Evolutionary conservation across 2,888 invertebrate genomes (phyloP).

Genomic region (Trisateles emortualis): DNA sequence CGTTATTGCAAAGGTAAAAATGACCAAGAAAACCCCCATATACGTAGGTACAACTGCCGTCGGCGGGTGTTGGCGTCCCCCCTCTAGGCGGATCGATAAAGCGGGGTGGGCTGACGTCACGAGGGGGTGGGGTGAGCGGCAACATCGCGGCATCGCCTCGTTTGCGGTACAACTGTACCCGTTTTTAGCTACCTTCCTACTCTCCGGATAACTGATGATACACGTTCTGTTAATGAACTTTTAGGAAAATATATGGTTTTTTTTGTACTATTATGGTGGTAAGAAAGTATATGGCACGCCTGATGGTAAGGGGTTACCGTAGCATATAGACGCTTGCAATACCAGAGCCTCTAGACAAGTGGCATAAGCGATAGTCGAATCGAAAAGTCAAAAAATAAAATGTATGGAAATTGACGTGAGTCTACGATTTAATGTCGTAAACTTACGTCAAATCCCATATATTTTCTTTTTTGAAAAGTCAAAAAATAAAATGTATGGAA

Average conservation of each 20-base stretch:
- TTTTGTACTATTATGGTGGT: conserved; percentile 7
- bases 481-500: no score
- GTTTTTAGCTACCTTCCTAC: conserved; percentile 25
- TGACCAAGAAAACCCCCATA: conserved; percentile 63
- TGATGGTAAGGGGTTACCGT: no score
- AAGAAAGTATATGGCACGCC: no score
- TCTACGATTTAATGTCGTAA: no score
- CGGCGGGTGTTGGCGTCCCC: conserved; percentile 45
- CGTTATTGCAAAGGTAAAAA: conserved; percentile 54
- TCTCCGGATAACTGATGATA: conserved; percentile 29
- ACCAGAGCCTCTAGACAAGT: no score
- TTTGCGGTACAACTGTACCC: conserved; percentile 38
- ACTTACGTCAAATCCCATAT: no score
- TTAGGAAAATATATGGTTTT: no score
- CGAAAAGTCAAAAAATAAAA: no score
- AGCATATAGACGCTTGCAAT: no score
- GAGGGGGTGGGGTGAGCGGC: conserved; percentile 50
- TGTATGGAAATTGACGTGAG: no score
- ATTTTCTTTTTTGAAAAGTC: no score
- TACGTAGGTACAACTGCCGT: conserved; percentile 55
- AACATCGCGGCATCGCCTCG: conserved; percentile 40
- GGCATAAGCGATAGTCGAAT: no score
- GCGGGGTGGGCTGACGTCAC: conserved; percentile 75
- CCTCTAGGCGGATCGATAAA: conserved; percentile 69
- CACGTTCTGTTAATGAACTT: conserved; percentile 12